These are phyloP conservation scores for Stenichneumon culpator DNA, from an alignment of 2,888 invertebrate genomes.

Conservation along the genomic window DNA sequence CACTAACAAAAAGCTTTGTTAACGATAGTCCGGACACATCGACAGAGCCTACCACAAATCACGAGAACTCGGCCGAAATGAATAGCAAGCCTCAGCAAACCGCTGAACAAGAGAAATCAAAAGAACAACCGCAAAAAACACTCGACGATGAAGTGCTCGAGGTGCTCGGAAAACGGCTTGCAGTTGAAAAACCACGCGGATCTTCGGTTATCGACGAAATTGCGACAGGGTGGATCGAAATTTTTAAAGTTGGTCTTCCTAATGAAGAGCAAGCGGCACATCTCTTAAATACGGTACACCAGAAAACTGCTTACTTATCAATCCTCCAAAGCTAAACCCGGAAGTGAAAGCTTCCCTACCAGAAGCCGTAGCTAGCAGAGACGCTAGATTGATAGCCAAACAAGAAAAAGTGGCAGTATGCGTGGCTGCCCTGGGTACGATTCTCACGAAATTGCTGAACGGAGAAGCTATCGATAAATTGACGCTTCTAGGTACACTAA, in stretches of 20 bases:
- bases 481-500: slow-evolving; percentile 19
- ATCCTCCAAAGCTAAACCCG: slow-evolving; percentile 13
- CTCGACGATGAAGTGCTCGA: slow-evolving; percentile 33
- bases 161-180: slow-evolving; percentile 45
- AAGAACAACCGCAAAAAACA: neutral
- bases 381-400: slow-evolving; percentile 26
- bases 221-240: slow-evolving; percentile 31
- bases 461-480: slow-evolving; percentile 15
- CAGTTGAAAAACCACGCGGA: slow-evolving; percentile 16
- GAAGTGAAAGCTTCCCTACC: slow-evolving; percentile 41
- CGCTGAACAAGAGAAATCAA: neutral
- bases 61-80: neutral
- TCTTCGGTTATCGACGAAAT: slow-evolving; percentile 32
- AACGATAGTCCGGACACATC: too few species aligned
- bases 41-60: neutral
- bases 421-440: slow-evolving; percentile 34
- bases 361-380: slow-evolving; percentile 44
- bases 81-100: neutral
- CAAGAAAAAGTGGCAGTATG: slow-evolving; percentile 36
- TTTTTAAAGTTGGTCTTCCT: slow-evolving; percentile 33
- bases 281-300: slow-evolving; percentile 40
- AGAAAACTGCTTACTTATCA: slow-evolving; percentile 49
- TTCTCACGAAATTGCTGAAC: slow-evolving; percentile 27
- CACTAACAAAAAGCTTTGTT: too few species aligned
- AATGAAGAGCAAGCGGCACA: slow-evolving; percentile 2